Percentiles rank a stretch among this genome's conserved stretches.
Evolutionary conservation across 2,888 invertebrate genomes (phyloP).

Genomic region (Epirrita christyi): DNA sequence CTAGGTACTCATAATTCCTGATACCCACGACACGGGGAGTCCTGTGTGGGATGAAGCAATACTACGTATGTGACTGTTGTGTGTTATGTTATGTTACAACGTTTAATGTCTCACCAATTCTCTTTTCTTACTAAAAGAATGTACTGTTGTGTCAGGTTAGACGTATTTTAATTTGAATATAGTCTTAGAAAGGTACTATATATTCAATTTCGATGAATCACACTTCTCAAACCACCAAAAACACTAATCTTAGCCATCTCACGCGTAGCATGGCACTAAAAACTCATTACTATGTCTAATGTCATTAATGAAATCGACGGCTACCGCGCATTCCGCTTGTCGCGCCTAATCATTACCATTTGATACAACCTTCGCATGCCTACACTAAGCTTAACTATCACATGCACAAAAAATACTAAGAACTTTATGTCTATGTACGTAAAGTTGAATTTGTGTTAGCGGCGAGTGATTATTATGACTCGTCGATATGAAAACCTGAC

Average conservation of each 20-base stretch:
- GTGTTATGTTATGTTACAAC: too few species aligned
- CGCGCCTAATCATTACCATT: conserved; percentile 54
- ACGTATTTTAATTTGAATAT: too few species aligned
- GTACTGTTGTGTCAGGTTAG: too few species aligned
- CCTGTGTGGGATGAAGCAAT: too few species aligned
- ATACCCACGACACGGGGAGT: too few species aligned
- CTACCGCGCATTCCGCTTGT: conserved; percentile 71
- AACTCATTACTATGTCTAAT: conserved; percentile 71
- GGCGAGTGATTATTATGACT: conserved; percentile 25
- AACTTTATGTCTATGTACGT: conserved; percentile 2
- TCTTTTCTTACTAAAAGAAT: too few species aligned
- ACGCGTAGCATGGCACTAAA: conserved; percentile 49
- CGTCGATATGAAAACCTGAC: conserved; percentile 25
- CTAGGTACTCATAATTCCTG: too few species aligned
- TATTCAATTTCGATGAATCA: conserved; percentile 12
- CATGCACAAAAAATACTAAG: conserved; percentile 6
- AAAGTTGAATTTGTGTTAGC: conserved; percentile 9
- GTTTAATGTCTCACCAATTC: too few species aligned
- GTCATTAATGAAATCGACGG: conserved; percentile 75
- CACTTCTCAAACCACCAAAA: conserved; percentile 1
- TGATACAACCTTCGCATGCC: conserved; percentile 47
- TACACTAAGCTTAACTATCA: conserved; percentile 35
- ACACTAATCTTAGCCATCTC: conserved; percentile 34
- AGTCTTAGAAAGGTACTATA: neutral
- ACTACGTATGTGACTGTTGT: too few species aligned